Percentiles rank a stretch among this genome's conserved stretches.
phyloP scores from a whole-genome alignment of 2,797 vertebrate species.

The Sebastes diploproa region DNA sequence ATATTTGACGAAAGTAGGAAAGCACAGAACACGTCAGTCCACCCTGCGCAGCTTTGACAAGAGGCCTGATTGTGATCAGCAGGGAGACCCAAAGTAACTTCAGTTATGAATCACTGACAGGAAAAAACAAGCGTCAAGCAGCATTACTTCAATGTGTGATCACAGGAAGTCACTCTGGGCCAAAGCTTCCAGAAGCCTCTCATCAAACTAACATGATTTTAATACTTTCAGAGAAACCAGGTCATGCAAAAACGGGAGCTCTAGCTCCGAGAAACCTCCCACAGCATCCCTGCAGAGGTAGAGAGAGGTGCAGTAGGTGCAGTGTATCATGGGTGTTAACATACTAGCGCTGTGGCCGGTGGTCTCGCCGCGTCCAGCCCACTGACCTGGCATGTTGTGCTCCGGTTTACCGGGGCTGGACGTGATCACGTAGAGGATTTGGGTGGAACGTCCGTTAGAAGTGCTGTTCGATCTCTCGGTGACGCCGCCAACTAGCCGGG shows the following conservation, averaged over 20 bases:
- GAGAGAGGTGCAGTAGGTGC: constrained; percentile 14
- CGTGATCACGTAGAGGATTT: constrained; percentile 95
- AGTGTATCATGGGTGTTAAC: constrained; percentile 58
- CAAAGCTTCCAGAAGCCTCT: constrained; percentile 15
- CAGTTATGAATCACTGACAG: constrained; percentile 35
- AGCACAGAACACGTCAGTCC: constrained; percentile 12
- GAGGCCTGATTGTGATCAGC: constrained; percentile 45
- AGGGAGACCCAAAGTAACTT: constrained; percentile 37
- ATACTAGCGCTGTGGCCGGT: constrained; percentile 78
- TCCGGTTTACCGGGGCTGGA: constrained; percentile 92
- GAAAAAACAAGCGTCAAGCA: constrained; percentile 18
- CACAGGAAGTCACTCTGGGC: constrained; percentile 5
- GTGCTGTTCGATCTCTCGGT: constrained; percentile 89
- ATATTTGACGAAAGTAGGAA: constrained; percentile 28
- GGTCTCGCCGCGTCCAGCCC: constrained; percentile 78
- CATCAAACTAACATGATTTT: constrained; percentile 2
- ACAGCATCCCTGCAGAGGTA: constrained; percentile 9
- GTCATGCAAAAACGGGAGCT: constrained; percentile 30
- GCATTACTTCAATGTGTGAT: constrained; percentile 22
- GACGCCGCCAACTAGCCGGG: constrained; percentile 73
- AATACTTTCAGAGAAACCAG: constrained; percentile 37
- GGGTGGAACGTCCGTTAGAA: constrained; percentile 86
- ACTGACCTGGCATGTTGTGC: constrained; percentile 93
- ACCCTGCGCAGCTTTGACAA: constrained; percentile 18
- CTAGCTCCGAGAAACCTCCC: neutral